phyloP scores from a whole-genome alignment of 2,888 invertebrate species.

The Pelosia muscerda region DNA sequence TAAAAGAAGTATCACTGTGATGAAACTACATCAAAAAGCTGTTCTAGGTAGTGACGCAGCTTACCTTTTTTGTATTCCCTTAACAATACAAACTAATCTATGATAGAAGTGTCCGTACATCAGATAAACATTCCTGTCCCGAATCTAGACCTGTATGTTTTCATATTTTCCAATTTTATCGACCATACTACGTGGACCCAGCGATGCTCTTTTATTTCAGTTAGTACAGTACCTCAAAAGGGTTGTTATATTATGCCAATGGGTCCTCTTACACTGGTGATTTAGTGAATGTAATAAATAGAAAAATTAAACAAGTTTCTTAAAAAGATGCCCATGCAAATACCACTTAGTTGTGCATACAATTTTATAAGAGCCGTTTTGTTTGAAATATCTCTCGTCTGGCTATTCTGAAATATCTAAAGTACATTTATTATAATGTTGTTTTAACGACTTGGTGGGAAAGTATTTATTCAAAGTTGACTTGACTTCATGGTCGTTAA shows the following conservation, averaged over 20 bases:
- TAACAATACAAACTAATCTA: not conserved
- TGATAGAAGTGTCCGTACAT: no score
- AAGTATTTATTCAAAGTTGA: no score
- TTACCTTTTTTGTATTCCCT: no score
- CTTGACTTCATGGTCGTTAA: no score
- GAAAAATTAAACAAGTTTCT: slow-evolving; percentile 13
- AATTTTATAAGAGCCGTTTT: not conserved
- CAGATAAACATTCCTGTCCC: not conserved
- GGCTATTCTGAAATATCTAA: not conserved
- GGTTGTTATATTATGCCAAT: slow-evolving; percentile 10
- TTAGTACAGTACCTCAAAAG: not conserved
- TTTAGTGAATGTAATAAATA: slow-evolving; percentile 18
- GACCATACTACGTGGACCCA: slow-evolving; percentile 19
- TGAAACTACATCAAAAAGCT: no score
- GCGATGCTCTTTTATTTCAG: slow-evolving; percentile 12
- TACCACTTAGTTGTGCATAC: not conserved
- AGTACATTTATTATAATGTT: not conserved
- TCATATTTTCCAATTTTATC: slow-evolving; percentile 21
- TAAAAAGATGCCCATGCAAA: slow-evolving; percentile 5
- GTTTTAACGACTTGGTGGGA: not conserved
- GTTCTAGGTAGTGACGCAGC: no score
- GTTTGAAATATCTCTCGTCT: not conserved
- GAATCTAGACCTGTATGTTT: slow-evolving; percentile 23
- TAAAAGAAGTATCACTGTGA: no score
- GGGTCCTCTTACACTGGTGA: not conserved